Percentiles rank a stretch among this genome's conserved stretches.
Evolutionary conservation across 2,113 vertebrate species (phyloP).

Genomic region (Colistium nudipinnis): DNA sequence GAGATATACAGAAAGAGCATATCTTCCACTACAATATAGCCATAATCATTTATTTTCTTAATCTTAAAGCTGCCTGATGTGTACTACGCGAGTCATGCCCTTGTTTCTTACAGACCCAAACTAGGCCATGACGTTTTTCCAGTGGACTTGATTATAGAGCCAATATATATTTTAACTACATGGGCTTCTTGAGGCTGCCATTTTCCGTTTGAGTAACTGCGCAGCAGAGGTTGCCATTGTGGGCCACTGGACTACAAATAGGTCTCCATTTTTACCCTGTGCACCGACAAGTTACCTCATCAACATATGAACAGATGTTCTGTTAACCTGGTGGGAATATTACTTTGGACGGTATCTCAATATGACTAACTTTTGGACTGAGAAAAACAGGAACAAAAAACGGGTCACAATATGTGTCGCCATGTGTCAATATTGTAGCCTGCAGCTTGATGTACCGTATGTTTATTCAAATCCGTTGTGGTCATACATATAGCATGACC

Average conservation of each 20-base stretch:
- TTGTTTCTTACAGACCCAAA: constrained; percentile 6
- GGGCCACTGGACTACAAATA: not conserved
- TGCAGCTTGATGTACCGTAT: not conserved
- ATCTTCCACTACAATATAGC: not conserved
- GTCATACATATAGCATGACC: no score
- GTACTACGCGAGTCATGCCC: not conserved
- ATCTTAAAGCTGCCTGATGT: not conserved
- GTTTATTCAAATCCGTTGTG: not conserved
- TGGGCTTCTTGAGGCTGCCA: not conserved
- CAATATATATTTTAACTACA: not conserved
- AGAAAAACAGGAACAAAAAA: no score
- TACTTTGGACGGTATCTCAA: no score
- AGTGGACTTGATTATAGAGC: not conserved
- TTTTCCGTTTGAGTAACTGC: constrained; percentile 1
- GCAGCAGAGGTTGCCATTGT: constrained; percentile 3
- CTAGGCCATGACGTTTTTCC: constrained; percentile 4
- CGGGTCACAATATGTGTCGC: no score
- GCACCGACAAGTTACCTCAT: no score
- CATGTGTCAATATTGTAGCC: no score
- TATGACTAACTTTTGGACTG: no score
- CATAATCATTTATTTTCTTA: not conserved
- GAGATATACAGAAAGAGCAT: not conserved
- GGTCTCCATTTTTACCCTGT: not conserved
- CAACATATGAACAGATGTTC: no score
- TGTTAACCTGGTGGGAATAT: no score